Base-by-base conservation (phyloP, 2,797 vertebrate genomes). In the Falco columbarius region DNA sequence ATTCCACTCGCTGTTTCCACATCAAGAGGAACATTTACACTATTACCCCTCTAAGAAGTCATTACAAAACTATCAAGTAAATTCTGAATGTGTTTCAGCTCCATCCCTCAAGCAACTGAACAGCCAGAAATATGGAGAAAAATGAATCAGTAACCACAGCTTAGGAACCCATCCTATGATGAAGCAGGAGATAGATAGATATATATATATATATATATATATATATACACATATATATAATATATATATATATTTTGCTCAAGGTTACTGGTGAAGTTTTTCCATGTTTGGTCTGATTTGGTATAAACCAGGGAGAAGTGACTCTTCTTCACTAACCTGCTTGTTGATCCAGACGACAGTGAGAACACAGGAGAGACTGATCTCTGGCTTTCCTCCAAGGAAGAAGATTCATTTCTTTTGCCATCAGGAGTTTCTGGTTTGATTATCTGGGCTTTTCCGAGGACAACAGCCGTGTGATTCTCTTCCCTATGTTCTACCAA, bases 311-410 rank as follows among this genome's bases (percentile, higher is more conserved):
- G 23, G 66, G 29, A 81, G 14, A 18, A 40, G 2, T 4, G 51
- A 4, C 12, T 16, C 29, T 32, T 20, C 63, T 40, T 5, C 68
- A 89, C 97, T 70, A 3, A 98, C 98, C 98, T 98, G 90, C 96
- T 97, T 3, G 83, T 95, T 0, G 98, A 98, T 13, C 15, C 94
- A 21, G 97, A 93, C 0, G 97, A 95, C 24, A 93, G 56, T 0
- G 81, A 89, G 29, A 56, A 4, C 0, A 71, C 59, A 4, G 94
- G 95, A 62, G 93, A 92, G 55, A 23, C 17, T 1, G 70, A n/a
- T 9, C 47, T 87, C 71, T 79, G 93, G 29, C 63, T 46, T 14
- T 92, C 95, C 59, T 70, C 27, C 82, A 56, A 17, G 32, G 76
- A 54, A 3, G 2, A 12, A 71, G 68, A 56, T 4, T 95, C 91